Percentiles rank a stretch among this genome's conserved stretches.
Evolutionary conservation across 1,140 invertebrate genomes (phyloP).

Genomic region (Dendrolimus kikuchii): DNA sequence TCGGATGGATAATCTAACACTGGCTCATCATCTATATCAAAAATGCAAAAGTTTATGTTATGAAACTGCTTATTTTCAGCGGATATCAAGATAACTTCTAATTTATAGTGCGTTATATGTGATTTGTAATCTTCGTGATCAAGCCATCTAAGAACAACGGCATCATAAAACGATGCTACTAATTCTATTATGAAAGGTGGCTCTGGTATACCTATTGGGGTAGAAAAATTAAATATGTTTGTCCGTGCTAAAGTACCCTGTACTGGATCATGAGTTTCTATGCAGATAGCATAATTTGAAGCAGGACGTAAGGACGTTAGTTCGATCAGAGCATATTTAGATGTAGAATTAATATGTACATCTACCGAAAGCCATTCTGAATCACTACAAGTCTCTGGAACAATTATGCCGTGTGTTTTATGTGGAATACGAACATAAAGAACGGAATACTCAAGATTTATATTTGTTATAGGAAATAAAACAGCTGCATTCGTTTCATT

Average conservation of each 20-base stretch:
- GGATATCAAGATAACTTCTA: conserved; percentile 46
- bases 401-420: conserved; percentile 20
- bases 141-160: conserved; percentile 47
- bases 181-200: conserved; percentile 54
- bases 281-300: conserved; percentile 46
- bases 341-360: conserved; percentile 19
- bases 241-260: conserved; percentile 32
- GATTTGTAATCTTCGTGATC: conserved; percentile 44
- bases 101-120: conserved; percentile 43
- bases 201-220: conserved; percentile 46
- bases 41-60: conserved; percentile 35
- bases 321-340: conserved; percentile 16
- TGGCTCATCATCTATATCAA: conserved; percentile 20
- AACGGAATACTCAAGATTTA: conserved; percentile 34
- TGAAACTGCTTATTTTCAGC: conserved; percentile 24
- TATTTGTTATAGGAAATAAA: conserved; percentile 17
- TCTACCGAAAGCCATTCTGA: conserved; percentile 45
- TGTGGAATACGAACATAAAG: conserved; percentile 42
- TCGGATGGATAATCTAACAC: conserved; percentile 32
- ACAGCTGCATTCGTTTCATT: conserved; percentile 41
- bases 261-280: conserved; percentile 44
- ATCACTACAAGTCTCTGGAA: conserved; percentile 53
- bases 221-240: conserved; percentile 45
- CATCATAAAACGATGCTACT: conserved; percentile 34
- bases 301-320: conserved; percentile 36